Evolutionary conservation across 2,888 invertebrate genomes (phyloP), one percentile per base, ranked within the genome.

Genomic region (Listrodromus nycthemerus): DNA sequence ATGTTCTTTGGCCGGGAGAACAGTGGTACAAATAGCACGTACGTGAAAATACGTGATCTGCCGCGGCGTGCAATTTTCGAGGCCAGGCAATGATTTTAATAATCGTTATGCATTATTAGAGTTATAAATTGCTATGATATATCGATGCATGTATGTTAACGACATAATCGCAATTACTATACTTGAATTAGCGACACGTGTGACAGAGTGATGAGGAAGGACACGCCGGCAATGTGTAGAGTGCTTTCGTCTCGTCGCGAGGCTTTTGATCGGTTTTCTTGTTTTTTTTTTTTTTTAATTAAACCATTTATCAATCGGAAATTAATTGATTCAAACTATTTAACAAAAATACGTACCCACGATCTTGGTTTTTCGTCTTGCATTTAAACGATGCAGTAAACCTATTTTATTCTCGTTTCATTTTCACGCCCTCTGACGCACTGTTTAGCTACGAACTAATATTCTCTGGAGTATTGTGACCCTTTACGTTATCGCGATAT

Each of bases 211-310:
- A 79, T 75, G 78, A 82, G 82, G 82, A 76, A 80, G 75, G 75
- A 82, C 61, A 61, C 82, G 79, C 70, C 82, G 84, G 81, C 84
- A 84, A 82, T 84, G 86, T 86, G 87, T 85, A 81, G 67, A 85
- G 87, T 84, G 84, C 85, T 86, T 85, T 86, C 84, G 85, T 86
- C 83, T 85, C 82, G 87, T 85, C 82, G 86, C 84, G 84, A 85
- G 85, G 78, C 78, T 61, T 61, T 71, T 76, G 80, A 79, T 83
- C 82, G 76, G 81, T 69, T 33, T 61, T 30, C 58, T 58, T 63
- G 69, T 30, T 41, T 58, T 66, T 41, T 70, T 66, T 55, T 69
- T 37, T 27, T 65, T 37, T 1, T 37, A 6, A 58, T 63, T 45
- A 52, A 61, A 63, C 24, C 16, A 63, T 48, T 63, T 2, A 70